These are phyloP conservation scores for Xanthia togata DNA, from an alignment of 2,888 invertebrate species.

Conservation along the genomic window DNA sequence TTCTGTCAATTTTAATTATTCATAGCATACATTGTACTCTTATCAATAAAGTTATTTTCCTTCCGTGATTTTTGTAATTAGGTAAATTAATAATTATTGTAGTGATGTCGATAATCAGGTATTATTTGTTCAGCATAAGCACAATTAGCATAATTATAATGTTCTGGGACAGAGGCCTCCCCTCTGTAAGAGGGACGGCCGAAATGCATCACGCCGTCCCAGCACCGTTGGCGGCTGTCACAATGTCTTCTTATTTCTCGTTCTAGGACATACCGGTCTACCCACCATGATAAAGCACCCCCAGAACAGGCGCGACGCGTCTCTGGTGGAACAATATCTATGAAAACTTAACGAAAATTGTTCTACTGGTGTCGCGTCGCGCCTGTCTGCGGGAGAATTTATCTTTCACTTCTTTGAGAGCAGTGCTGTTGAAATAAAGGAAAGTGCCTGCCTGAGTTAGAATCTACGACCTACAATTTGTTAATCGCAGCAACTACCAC, in stretches of 20 bases:
- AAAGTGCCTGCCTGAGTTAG: too few relatives aligned
- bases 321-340: too few relatives aligned
- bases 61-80: not conserved
- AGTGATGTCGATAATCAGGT: not conserved
- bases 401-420: too few relatives aligned
- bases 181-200: not conserved
- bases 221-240: not conserved
- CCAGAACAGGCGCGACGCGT: too few relatives aligned
- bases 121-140: not conserved
- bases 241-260: not conserved
- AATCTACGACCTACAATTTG: not conserved
- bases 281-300: too few relatives aligned
- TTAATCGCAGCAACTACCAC: too few relatives aligned
- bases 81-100: not conserved
- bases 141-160: not conserved
- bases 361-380: too few relatives aligned
- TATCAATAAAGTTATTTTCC: conserved; percentile 12
- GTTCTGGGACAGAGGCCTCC: not conserved
- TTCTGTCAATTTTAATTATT: conserved; percentile 21
- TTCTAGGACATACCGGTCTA: too few relatives aligned
- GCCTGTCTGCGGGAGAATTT: too few relatives aligned
- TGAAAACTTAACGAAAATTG: too few relatives aligned
- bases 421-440: too few relatives aligned
- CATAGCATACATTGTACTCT: not conserved
- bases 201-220: not conserved